Percentiles rank a stretch among this genome's conserved stretches.
These are phyloP conservation scores for Sebastes fasciatus DNA, from an alignment of 2,113 vertebrate species.

Conservation along the genomic window DNA sequence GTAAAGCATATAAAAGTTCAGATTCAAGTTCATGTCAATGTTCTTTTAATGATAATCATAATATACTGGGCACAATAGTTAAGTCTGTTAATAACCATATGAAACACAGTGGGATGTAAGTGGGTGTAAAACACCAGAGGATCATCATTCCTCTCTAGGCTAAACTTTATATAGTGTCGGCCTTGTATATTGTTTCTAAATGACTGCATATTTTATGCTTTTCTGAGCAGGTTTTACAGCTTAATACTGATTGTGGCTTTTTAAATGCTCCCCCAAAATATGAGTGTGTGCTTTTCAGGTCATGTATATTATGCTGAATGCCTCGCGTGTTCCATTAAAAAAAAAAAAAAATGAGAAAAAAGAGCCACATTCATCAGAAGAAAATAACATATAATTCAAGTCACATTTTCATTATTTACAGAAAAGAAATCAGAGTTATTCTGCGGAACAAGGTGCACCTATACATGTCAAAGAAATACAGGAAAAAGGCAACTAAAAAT, in stretches of 20 bases:
- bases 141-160: slow-evolving; percentile 20
- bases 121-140: slow-evolving; percentile 30
- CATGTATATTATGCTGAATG: slow-evolving; percentile 49
- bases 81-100: slow-evolving; percentile 14
- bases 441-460: slow-evolving; percentile 76
- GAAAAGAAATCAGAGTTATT: slow-evolving; percentile 75
- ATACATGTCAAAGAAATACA: slow-evolving; percentile 65
- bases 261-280: slow-evolving; percentile 40
- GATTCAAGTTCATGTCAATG: slow-evolving; percentile 28
- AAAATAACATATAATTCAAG: slow-evolving; percentile 69
- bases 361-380: slow-evolving; percentile 41
- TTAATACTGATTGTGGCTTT: slow-evolving; percentile 54
- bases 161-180: slow-evolving; percentile 41
- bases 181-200: slow-evolving; percentile 47
- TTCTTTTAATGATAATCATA: slow-evolving; percentile 35
- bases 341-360: neutral
- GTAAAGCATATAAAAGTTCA: slow-evolving; percentile 37
- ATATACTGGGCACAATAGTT: slow-evolving; percentile 5
- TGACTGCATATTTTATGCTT: slow-evolving; percentile 33
- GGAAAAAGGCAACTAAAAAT: slow-evolving; percentile 79
- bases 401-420: slow-evolving; percentile 75
- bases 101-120: slow-evolving; percentile 29
- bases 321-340: slow-evolving; percentile 45
- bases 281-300: slow-evolving; percentile 47
- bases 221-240: slow-evolving; percentile 40